Conservation (phyloP, 2,888 invertebrate species). For the Tenthredo notha region DNA sequence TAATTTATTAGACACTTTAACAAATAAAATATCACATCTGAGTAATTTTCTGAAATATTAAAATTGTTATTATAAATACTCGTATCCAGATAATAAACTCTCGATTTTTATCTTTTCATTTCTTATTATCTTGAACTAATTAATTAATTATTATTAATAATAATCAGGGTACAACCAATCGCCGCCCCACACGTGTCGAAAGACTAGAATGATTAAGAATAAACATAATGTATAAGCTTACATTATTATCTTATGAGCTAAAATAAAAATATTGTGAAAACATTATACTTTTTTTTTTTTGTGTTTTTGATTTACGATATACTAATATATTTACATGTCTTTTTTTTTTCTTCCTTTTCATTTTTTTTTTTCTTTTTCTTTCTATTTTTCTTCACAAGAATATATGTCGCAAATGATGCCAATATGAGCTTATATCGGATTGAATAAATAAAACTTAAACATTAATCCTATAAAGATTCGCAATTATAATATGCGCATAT, state of each 20-base stretch:
- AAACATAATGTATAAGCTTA: conserved; percentile 62
- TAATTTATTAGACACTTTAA: conserved; percentile 50
- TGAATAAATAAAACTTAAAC: conserved; percentile 24
- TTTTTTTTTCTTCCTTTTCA: neutral
- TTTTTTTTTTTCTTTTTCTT: neutral
- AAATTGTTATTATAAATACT: conserved; percentile 33
- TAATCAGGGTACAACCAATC: conserved; percentile 62
- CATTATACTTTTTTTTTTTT: conserved; percentile 38
- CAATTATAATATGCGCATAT: neutral
- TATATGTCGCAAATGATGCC: conserved; percentile 25
- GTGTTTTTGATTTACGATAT: conserved; percentile 47
- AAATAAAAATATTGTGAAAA: conserved; percentile 57
- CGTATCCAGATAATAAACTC: conserved; percentile 32
- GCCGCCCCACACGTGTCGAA: conserved; percentile 72
- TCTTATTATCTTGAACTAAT: neutral
- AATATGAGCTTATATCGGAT: neutral
- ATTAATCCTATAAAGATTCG: neutral
- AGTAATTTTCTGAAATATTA: conserved; percentile 45
- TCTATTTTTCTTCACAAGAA: neutral
- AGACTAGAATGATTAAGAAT: conserved; percentile 77
- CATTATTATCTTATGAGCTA: conserved; percentile 41
- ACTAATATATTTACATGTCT: conserved; percentile 40
- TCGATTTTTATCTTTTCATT: conserved; percentile 37
- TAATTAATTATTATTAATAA: conserved; percentile 15
- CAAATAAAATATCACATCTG: conserved; percentile 48